Evolutionary conservation across 2,888 invertebrate species (phyloP), one percentile per base, ranked within the genome.

Genomic region (Drosophila emarginata): DNA sequence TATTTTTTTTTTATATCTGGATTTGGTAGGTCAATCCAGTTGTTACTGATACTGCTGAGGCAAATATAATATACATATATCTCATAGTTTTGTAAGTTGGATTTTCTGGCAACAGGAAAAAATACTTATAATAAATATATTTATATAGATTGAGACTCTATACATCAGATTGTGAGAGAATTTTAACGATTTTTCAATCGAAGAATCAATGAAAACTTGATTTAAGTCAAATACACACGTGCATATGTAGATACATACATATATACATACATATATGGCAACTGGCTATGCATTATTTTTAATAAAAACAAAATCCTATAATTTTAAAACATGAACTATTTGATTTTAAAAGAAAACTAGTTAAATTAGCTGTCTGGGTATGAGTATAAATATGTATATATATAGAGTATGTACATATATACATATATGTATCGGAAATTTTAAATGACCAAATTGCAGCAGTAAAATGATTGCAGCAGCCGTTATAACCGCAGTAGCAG

Each of bases 151-250:
- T 45, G 18, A 15, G 9, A 11, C 7, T 18, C 18, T 9, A 45
- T 3, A 45, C 18, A 18, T 18, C 18, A 1, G 40, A 45, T 45
- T 45, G 9, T 45, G 45, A 21, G 18, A 4, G 4, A 45, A 12
- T 9, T 21, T 45, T 18, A 45, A 45, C 1, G 7, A 45, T 4
- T 45, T 12, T 45, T 45, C 14, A 21, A 45, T 45, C 18, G 45
- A 12, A 45, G 23, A 57, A 14, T n/a, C 37, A 39, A 57, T 57
- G 37, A 23, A 39, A 39, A 57, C 57, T 57, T 5, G 37, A 57
- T 57, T 12, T 15, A 56, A 7, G 21, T 56, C 18, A 14, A 7
- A 12, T 12, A 52, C n/a, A 52, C 4, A 52, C 12, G n/a, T 52
- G 14, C 36, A 6, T 56, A 28, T n/a, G 18, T 4, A 36, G 36